Base-by-base conservation (phyloP, 2,888 invertebrate genomes). In the Caenorhabditis zanzibari region DNA sequence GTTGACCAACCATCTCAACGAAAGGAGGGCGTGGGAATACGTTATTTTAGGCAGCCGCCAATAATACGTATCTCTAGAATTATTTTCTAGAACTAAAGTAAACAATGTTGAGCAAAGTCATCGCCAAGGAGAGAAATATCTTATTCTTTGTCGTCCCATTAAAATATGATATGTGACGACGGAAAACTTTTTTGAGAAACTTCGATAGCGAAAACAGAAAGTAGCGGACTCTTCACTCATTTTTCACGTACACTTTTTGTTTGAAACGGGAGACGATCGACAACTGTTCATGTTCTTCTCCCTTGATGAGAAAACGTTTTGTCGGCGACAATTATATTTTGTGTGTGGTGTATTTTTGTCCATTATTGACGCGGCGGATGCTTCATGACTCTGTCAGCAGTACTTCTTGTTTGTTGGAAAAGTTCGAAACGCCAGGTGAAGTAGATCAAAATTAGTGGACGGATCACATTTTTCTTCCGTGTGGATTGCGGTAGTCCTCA, bases 141-240 rank as follows among this genome's bases (percentile, higher is more conserved):
- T 47, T 19, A 35, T 47, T 38, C 14, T 32, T 22, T 24, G 26
- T 41, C 44, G 24, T 59, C 66, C 64, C 68, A 76, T 59, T 68
- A 68, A 49, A 69, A 77, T 77, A 77, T 77, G 77, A 77, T 76
- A 76, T 77, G 77, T 76, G 75, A 74, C 47, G 35, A 49, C 49
- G 32, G 4, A 26, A 63, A 63, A 66, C 47, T 24, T 54, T 38
- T 49, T 49, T 58, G 41, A 56, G 71, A 63, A 63, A 63, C 44
- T 44, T n/a, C n/a, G n/a, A n/a, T n/a, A 38, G 63, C 49, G 64
- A 72, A 79, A 64, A 75, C 41, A 59, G 68, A 59, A 68, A n/a
- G 66, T 22, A 66, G 41, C 19, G 19, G 58, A 28, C n/a, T n/a
- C 26, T 26, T 2, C 66, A 68, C 49, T 38, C 68, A 24, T 22